Evolutionary conservation across 35 echinoderm and acorn worm species (phyloP), one percentile per base, ranked within the genome.

Genomic region (Apostichopus californicus): DNA sequence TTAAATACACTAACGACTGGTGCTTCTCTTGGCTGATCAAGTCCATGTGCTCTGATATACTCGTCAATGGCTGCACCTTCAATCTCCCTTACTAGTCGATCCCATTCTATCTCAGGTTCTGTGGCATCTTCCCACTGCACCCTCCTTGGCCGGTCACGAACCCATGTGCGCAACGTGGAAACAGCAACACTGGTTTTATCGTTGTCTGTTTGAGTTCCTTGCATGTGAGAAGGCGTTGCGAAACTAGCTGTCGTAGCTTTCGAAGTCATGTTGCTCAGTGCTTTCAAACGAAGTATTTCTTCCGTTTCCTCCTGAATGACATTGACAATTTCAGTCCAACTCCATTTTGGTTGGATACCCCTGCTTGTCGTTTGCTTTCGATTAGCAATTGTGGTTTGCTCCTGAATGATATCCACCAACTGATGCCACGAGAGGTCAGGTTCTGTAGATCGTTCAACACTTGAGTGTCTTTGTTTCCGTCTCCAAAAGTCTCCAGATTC

Each of bases 151-250:
- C 89, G 89, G 56, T 79, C 77, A 61, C 89, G 54, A 23, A 91
- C 73, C 86, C 86, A 89, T 52, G 86, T 89, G 72, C 86, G 86
- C 52, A 89, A 89, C 12, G 86, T 89, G 12, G 86, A 89, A 23
- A 89, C 86, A 72, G 86, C 86, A 17, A 89, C 86, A 89, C 86
- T 72, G 17, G 6, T 89, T 11, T 8, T 26, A 24, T 71, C 86
- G n/a, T 73, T 89, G 9, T 89, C 60, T 17, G 86, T 89, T 26
- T 89, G 86, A 11, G 86, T 89, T 73, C 21, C 86, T 72, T 89
- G 86, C 6, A 58, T 15, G 24, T 58, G 10, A 58, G 55, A 58
- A 8, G 81, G 14, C 7, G 56, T 17, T 22, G n/a, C 24, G 17
- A 85, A 85, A 85, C 61, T 23, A 17, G 57, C 81, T 18, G 55